Evolutionary conservation across 2,888 invertebrate species (phyloP).

Genomic region (Operophtera brumata): DNA sequence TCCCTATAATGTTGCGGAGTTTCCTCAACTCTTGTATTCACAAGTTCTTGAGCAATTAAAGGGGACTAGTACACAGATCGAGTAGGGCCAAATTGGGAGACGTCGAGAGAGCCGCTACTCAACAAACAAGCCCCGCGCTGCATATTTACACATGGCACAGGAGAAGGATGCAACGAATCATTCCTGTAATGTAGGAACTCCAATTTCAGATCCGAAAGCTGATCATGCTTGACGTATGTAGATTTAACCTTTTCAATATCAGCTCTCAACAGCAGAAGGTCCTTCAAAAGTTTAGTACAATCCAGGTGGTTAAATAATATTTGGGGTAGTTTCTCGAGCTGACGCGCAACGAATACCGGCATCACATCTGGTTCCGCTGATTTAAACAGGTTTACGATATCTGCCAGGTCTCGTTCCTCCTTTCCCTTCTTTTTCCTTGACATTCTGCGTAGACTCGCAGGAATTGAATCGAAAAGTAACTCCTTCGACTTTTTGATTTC

Average conservation of each 20-base stretch:
- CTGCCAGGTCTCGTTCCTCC: slow-evolving; percentile 9
- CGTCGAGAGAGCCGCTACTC: neutral
- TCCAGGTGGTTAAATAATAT: slow-evolving; percentile 14
- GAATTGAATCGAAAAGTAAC: too few relatives aligned
- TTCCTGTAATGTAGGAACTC: neutral
- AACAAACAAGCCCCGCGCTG: neutral
- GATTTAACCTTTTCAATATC: slow-evolving; percentile 6
- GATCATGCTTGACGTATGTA: slow-evolving; percentile 5
- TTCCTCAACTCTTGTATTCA: neutral
- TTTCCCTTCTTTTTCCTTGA: slow-evolving; percentile 17
- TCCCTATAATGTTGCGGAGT: neutral
- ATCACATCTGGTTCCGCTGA: slow-evolving; percentile 5
- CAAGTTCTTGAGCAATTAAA: neutral
- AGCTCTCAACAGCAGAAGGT: neutral
- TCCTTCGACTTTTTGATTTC: too few relatives aligned
- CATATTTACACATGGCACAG: neutral
- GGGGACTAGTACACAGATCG: neutral
- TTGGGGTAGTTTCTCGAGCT: slow-evolving; percentile 13
- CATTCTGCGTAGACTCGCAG: too few relatives aligned
- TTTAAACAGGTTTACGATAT: slow-evolving; percentile 21
- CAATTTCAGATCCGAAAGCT: neutral
- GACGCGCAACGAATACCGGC: slow-evolving; percentile 24
- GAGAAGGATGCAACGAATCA: neutral
- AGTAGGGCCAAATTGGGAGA: neutral
- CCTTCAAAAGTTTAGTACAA: slow-evolving; percentile 19